Percentiles rank a stretch among this genome's conserved stretches.
phyloP scores from a whole-genome alignment of 2,888 invertebrate species.

The Machimus rusticus region DNA sequence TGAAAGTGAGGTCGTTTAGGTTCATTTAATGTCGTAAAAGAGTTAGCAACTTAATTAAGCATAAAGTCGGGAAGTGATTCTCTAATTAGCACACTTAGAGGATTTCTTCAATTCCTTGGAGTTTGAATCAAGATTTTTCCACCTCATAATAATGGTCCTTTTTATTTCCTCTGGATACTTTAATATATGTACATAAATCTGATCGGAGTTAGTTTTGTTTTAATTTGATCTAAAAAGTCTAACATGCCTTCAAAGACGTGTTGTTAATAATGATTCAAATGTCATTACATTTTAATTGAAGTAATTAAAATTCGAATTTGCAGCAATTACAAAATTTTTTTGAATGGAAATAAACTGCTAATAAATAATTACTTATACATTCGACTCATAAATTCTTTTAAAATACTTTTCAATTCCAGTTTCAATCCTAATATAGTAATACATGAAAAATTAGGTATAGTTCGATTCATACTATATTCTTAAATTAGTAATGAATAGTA shows the following conservation, averaged over 20 bases:
- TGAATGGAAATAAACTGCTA: too few species aligned
- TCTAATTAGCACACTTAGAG: background rate
- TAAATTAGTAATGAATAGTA: too few species aligned
- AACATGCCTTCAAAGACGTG: background rate
- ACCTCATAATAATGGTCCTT: background rate
- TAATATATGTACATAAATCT: too few species aligned
- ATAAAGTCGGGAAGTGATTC: background rate
- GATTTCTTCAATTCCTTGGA: background rate
- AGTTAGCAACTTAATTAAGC: background rate
- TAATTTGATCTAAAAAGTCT: background rate
- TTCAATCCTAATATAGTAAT: too few species aligned
- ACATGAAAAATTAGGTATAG: too few species aligned
- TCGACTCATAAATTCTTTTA: too few species aligned
- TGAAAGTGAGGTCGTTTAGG: background rate
- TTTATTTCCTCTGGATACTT: too few species aligned
- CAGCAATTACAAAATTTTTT: too few species aligned
- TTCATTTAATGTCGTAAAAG: background rate
- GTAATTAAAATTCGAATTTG: background rate
- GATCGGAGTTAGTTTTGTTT: background rate
- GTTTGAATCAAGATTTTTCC: background rate
- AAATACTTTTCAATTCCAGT: too few species aligned
- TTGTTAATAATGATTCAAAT: too few species aligned
- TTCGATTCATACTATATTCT: too few species aligned
- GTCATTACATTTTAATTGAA: background rate
- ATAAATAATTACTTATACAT: too few species aligned